A percentile compares a stretch with the other conserved stretches of the same genome.
phyloP scores from a whole-genome alignment of 2,797 vertebrate species.

The Sebastes taczanowskii region DNA sequence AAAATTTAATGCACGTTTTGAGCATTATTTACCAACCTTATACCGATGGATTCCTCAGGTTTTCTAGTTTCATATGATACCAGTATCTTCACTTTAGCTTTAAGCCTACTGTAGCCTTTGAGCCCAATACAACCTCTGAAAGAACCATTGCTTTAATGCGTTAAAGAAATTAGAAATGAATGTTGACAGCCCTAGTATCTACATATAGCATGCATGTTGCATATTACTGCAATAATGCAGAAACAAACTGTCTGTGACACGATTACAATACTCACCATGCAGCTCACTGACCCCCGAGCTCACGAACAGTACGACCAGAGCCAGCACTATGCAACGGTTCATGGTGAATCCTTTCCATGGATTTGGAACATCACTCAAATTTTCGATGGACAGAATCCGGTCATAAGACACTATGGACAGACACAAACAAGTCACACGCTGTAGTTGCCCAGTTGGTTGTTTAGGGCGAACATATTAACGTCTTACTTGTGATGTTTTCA shows the following conservation, averaged over 20 bases:
- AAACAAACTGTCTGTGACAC: background rate
- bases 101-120: too few relatives aligned
- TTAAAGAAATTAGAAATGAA: too few relatives aligned
- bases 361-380: conserved; percentile 79
- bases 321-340: conserved; percentile 90
- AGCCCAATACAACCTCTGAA: too few relatives aligned
- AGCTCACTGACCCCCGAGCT: conserved; percentile 89
- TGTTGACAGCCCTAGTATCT: background rate
- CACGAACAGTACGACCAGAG: conserved; percentile 85
- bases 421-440: background rate
- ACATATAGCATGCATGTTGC: background rate
- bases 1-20: accelerated
- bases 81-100: too few relatives aligned
- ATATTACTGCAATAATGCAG: background rate
- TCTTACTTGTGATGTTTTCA: conserved; percentile 59
- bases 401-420: conserved; percentile 77
- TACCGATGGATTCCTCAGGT: too few relatives aligned
- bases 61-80: too few relatives aligned
- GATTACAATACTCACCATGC: conserved; percentile 82
- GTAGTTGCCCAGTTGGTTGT: background rate
- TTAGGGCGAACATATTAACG: background rate
- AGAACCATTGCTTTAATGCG: too few relatives aligned
- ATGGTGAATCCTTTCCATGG: conserved; percentile 92
- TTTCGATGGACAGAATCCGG: conserved; percentile 75
- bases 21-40: too few relatives aligned